Conservation (phyloP, 1,140 invertebrate genomes). For the Danaus melanippus region DNA sequence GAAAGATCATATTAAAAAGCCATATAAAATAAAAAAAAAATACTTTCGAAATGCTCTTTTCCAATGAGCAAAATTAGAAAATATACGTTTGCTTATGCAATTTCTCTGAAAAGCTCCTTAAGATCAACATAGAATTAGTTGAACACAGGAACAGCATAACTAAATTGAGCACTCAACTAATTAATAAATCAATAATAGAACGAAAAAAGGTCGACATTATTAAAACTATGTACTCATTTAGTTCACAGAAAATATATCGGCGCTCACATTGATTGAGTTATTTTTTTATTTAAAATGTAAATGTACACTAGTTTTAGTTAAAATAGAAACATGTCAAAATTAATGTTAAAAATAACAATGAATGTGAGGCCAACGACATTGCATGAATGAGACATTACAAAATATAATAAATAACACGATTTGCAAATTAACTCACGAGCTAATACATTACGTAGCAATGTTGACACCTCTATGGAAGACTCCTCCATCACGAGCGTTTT, state of each 20-base stretch:
- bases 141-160: slow-evolving; percentile 32
- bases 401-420: slow-evolving; percentile 14
- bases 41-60: too few relatives aligned
- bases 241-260: too few relatives aligned
- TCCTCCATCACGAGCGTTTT: slow-evolving; percentile 15
- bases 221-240: too few relatives aligned
- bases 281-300: slow-evolving; percentile 5
- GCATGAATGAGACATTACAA: slow-evolving; percentile 15
- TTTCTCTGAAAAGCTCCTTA: slow-evolving; percentile 17
- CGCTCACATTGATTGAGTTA: too few relatives aligned
- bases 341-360: slow-evolving; percentile 17
- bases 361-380: background rate
- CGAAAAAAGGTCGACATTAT: background rate
- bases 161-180: slow-evolving; percentile 47
- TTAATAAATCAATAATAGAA: slow-evolving; percentile 11
- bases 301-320: slow-evolving; percentile 23
- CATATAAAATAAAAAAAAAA: too few relatives aligned
- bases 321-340: slow-evolving; percentile 8
- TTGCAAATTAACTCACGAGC: slow-evolving; percentile 7
- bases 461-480: slow-evolving; percentile 55
- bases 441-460: slow-evolving; percentile 5
- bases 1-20: too few relatives aligned
- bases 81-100: too few relatives aligned
- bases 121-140: slow-evolving; percentile 26
- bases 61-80: too few relatives aligned